These are phyloP conservation scores for Lobophora halterata DNA, from an alignment of 2,888 invertebrate species.

Conservation along the genomic window DNA sequence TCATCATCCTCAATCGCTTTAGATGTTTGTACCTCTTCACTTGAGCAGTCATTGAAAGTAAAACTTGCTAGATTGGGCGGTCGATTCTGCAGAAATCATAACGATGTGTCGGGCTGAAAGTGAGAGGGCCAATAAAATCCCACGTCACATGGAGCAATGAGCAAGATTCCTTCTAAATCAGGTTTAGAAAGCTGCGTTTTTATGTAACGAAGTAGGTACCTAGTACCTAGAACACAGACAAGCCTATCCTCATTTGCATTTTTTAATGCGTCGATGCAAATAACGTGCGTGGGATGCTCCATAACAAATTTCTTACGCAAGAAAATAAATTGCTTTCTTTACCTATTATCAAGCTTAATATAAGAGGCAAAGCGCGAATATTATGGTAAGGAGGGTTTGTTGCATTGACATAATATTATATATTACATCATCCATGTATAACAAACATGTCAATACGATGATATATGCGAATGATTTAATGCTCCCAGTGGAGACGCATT, in stretches of 20 bases:
- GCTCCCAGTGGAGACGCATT: no score
- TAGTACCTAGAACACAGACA: slow-evolving; percentile 2
- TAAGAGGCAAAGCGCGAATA: no score
- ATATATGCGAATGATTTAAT: no score
- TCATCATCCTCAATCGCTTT: slow-evolving; percentile 6
- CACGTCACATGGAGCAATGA: slow-evolving; percentile 25
- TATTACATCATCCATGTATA: no score
- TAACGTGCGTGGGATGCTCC: slow-evolving; percentile 16
- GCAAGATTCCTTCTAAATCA: slow-evolving; percentile 22
- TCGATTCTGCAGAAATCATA: slow-evolving; percentile 53
- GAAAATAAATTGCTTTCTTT: background rate
- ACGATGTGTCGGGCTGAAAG: slow-evolving; percentile 55
- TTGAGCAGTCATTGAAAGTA: slow-evolving; percentile 59
- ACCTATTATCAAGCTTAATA: no score
- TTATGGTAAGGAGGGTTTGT: no score
- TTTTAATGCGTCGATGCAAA: slow-evolving; percentile 18
- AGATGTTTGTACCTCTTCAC: slow-evolving; percentile 43
- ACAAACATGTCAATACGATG: no score
- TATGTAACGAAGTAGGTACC: slow-evolving; percentile 25
- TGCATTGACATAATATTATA: no score
- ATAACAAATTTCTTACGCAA: slow-evolving; percentile 13
- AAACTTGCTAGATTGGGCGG: slow-evolving; percentile 70
- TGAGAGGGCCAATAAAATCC: slow-evolving; percentile 54
- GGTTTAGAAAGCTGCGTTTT: slow-evolving; percentile 38
- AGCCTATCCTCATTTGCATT: background rate